Conservation (phyloP, 2,888 invertebrate species). For the Oscheius sp. region DNA sequence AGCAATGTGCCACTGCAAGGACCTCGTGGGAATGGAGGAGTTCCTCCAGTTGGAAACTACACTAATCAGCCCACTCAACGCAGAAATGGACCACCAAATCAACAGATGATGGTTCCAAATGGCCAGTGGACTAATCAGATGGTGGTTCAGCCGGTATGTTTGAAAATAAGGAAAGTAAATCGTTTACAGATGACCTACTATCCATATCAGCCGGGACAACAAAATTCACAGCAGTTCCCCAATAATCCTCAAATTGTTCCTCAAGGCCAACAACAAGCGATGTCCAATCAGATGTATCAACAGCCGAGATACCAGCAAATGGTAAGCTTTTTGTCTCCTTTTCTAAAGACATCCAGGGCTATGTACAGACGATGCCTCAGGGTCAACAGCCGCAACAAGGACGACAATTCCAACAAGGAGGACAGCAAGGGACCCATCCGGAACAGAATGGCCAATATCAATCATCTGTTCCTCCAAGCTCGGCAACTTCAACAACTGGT, state of each 20-base stretch:
- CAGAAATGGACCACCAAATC: slow-evolving; percentile 2
- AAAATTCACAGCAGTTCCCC: slow-evolving; percentile 18
- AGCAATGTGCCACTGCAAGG: background rate
- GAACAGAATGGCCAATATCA: slow-evolving; percentile 1
- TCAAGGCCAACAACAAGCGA: slow-evolving; percentile 22
- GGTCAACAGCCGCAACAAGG: slow-evolving; percentile 7
- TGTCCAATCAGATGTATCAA: slow-evolving; percentile 20
- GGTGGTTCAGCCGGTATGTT: slow-evolving; percentile 6
- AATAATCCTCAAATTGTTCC: slow-evolving; percentile 17
- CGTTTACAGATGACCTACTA: slow-evolving; percentile 6
- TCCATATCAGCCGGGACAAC: slow-evolving; percentile 16
- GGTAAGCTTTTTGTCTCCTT: background rate
- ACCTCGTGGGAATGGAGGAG: slow-evolving; percentile 3
- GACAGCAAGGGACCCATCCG: background rate
- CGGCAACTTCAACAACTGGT: slow-evolving; percentile 10
- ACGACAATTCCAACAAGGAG: background rate
- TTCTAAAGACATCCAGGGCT: slow-evolving; percentile 7
- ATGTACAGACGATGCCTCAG: slow-evolving; percentile 25
- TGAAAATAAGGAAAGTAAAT: background rate
- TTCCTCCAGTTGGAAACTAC: background rate
- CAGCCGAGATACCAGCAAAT: slow-evolving; percentile 21
- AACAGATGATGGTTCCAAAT: background rate
- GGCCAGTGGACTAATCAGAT: slow-evolving; percentile 20
- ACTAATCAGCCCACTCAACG: background rate
- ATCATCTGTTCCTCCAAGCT: no score